Conservation (phyloP, 2,888 invertebrate species). For the Pyrrhia umbra region DNA sequence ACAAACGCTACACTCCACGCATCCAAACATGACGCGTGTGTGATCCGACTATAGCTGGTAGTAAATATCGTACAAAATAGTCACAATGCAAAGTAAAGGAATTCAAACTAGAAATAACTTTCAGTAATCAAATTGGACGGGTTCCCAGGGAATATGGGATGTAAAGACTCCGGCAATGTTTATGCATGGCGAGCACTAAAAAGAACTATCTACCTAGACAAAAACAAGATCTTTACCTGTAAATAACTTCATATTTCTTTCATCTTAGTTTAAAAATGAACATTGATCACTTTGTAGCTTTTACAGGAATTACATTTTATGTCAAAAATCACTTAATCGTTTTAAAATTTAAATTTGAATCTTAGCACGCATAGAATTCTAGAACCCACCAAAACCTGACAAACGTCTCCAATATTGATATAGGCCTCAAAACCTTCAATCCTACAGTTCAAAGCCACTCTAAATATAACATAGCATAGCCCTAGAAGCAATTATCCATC, state of each 20-base stretch:
- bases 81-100: slow-evolving; percentile 26
- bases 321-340: background rate
- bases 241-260: background rate
- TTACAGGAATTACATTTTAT: background rate
- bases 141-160: slow-evolving; percentile 41
- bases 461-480: slow-evolving; percentile 54
- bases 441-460: background rate
- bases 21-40: too few species aligned
- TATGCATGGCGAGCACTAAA: slow-evolving; percentile 24
- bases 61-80: slow-evolving; percentile 6
- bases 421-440: slow-evolving; percentile 1
- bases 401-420: background rate
- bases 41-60: too few species aligned
- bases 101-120: slow-evolving; percentile 53
- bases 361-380: background rate
- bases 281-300: background rate
- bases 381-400: too few species aligned
- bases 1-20: too few species aligned
- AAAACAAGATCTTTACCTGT: background rate
- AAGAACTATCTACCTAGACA: slow-evolving; percentile 16
- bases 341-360: background rate
- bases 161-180: slow-evolving; percentile 12
- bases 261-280: background rate
- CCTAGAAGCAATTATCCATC: slow-evolving; percentile 65
- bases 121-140: slow-evolving; percentile 52